Evolutionary conservation across 1,140 invertebrate species (phyloP).

Genomic region (Dendroctonus ponderosae): DNA sequence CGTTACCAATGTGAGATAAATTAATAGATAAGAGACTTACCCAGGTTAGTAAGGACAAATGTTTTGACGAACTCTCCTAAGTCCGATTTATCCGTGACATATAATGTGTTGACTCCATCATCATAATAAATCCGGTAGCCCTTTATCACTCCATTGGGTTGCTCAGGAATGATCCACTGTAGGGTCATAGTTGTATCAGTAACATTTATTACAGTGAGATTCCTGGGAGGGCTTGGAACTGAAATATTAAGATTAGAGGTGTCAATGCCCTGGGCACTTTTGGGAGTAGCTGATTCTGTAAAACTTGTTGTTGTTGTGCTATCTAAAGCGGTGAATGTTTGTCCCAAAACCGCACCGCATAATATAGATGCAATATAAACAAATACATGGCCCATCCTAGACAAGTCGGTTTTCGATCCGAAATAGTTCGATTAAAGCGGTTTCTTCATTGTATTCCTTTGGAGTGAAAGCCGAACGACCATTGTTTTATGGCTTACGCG

Average conservation of each 20-base stretch:
- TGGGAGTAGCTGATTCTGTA: conserved; percentile 15
- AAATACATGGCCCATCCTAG: conserved; percentile 47
- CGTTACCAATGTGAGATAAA: no score
- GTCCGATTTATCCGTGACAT: conserved; percentile 58
- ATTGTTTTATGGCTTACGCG: conserved; percentile 11
- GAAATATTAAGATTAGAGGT: conserved; percentile 41
- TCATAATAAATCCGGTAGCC: conserved; percentile 73
- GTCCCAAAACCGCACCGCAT: conserved; percentile 34
- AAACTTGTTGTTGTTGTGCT: conserved; percentile 24
- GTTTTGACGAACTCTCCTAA: conserved; percentile 52
- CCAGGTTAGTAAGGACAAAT: conserved; percentile 60
- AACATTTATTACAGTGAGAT: conserved; percentile 73
- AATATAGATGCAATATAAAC: conserved; percentile 41
- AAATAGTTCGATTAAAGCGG: conserved; percentile 13
- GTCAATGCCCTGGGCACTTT: conserved; percentile 33
- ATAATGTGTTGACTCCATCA: conserved; percentile 66
- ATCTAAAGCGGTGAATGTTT: conserved; percentile 22
- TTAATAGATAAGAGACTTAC: conserved; percentile 54
- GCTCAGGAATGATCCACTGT: conserved; percentile 73
- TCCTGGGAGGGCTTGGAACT: conserved; percentile 78
- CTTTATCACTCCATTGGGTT: conserved; percentile 67
- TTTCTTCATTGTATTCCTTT: conserved; percentile 11
- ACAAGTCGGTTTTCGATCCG: conserved; percentile 20
- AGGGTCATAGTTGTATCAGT: conserved; percentile 75
- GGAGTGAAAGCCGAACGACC: conserved; percentile 1